Base-by-base conservation (phyloP, 1,140 invertebrate genomes). In the Episyrphus balteatus region DNA sequence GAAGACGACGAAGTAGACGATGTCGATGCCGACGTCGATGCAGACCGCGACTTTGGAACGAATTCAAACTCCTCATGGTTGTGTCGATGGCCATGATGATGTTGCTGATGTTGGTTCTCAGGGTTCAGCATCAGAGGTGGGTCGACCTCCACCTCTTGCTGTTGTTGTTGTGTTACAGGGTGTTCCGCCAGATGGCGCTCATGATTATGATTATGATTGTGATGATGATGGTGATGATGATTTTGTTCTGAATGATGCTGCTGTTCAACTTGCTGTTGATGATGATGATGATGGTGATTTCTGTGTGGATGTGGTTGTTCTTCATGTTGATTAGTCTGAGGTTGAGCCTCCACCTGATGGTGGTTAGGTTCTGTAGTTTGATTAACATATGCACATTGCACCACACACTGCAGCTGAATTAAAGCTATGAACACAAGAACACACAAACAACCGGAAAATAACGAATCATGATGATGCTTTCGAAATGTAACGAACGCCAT, bases 111-210 rank as follows among this genome's bases (percentile, higher is more conserved):
- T 13, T 36, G 5, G 3, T 18, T 40, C 30, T 37, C 36, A 37
- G 37, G 21, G 43, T 41, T 19, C 17, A 13, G 39, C 26, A 39
- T 17, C 19, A 21, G 26, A 12, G 39, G 39, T 12, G 26, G 26
- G 18, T 41, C 17, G 13, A 21, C 39, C 39, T 41, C 17, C 13
- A 21, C 17, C 39, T 21, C 18, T 41, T 18, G 39, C 17, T 37
- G 38, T 36, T 44, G 47, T 38, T 39, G 36, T 10, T 44, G 26
- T 12, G 39, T 36, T 9, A 13, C 14, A 37, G 32, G 32, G 34
- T 34, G 43, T 12, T 33, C 19, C 46, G 15, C 45, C 19, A 44
- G 55, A 37, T 51, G 42, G 37, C 51, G 41, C 34, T 61, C 50
- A 37, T 44, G 19, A 8, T 42, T 45, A 44, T 47, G 36, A 31